A percentile compares a stretch with the other conserved stretches of the same genome.
Conservation (phyloP, 37 sponge, comb jelly and placozoan species). For the Ianthella basta region DNA sequence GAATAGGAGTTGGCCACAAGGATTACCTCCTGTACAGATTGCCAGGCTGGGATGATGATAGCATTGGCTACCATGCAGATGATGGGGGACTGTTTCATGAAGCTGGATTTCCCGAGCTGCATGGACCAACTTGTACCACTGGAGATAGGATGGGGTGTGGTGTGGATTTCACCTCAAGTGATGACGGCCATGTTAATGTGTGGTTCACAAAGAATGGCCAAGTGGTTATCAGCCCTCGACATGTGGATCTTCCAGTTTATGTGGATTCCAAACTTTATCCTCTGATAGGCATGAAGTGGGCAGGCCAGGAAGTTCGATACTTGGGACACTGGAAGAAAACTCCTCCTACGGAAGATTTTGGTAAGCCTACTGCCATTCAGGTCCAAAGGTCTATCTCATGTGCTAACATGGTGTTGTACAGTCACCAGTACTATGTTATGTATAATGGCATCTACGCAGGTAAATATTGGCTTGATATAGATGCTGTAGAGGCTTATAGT, state of each 20-base stretch:
- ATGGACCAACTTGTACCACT: conserved; percentile 37
- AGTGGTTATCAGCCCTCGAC: too few species aligned
- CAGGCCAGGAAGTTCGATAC: conserved; percentile 69
- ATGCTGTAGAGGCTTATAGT: too few species aligned
- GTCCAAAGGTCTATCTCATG: too few species aligned
- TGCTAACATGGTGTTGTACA: too few species aligned
- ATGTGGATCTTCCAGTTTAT: conserved; percentile 20
- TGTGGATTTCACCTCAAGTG: conserved; percentile 1
- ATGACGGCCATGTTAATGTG: neutral
- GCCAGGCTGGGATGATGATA: conserved; percentile 46
- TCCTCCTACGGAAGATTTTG: conserved; percentile 1
- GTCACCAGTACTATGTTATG: too few species aligned
- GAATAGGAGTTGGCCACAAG: too few species aligned
- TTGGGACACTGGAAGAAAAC: conserved; percentile 63
- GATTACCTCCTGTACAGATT: conserved; percentile 15
- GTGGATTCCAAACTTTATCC: conserved; percentile 44
- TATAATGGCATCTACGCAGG: too few species aligned
- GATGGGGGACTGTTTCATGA: conserved; percentile 42
- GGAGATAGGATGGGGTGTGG: conserved; percentile 53
- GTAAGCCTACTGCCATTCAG: too few species aligned
- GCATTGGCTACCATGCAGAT: conserved; percentile 53
- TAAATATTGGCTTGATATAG: too few species aligned
- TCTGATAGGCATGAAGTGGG: conserved; percentile 13
- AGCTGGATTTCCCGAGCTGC: conserved; percentile 6
- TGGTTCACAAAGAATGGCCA: conserved; percentile 25